Percentiles rank a stretch among this genome's conserved stretches.
Evolutionary conservation across 2,888 invertebrate species (phyloP).

Genomic region (Habrosyne pyritoides): DNA sequence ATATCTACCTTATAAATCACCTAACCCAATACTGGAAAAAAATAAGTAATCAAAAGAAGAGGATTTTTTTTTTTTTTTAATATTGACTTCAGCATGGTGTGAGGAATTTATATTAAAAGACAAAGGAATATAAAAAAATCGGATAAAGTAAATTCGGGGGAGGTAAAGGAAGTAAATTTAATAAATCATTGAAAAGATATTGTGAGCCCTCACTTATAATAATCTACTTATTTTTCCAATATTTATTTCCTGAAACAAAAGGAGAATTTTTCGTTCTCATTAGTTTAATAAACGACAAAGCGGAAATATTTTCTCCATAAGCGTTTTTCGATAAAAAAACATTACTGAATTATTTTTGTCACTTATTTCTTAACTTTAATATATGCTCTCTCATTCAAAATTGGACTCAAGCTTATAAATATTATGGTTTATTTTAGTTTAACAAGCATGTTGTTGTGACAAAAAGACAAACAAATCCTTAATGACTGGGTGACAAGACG

Average conservation of each 20-base stretch:
- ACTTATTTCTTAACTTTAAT: neutral
- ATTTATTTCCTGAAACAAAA: neutral
- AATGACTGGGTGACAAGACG: slow-evolving; percentile 62
- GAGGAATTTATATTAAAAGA: too few relatives aligned
- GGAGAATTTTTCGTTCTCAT: neutral
- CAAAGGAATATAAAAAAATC: too few relatives aligned
- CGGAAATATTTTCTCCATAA: neutral
- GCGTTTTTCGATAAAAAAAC: slow-evolving; percentile 1
- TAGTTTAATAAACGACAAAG: neutral
- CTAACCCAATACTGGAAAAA: too few relatives aligned
- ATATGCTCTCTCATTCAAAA: neutral
- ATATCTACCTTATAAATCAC: too few relatives aligned
- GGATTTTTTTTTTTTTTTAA: too few relatives aligned
- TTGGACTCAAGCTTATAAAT: neutral
- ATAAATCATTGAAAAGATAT: too few relatives aligned
- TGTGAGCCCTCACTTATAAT: too few relatives aligned
- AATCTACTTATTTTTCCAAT: neutral
- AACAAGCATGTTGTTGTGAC: slow-evolving; percentile 22
- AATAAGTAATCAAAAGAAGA: too few relatives aligned
- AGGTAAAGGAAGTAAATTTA: too few relatives aligned
- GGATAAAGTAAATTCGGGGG: too few relatives aligned
- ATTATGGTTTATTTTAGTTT: neutral
- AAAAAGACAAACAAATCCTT: slow-evolving; percentile 52
- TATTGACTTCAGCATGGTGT: too few relatives aligned
- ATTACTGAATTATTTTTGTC: neutral